phyloP scores from a whole-genome alignment of 2,888 invertebrate genomes.

The Odontocolon sp. region DNA sequence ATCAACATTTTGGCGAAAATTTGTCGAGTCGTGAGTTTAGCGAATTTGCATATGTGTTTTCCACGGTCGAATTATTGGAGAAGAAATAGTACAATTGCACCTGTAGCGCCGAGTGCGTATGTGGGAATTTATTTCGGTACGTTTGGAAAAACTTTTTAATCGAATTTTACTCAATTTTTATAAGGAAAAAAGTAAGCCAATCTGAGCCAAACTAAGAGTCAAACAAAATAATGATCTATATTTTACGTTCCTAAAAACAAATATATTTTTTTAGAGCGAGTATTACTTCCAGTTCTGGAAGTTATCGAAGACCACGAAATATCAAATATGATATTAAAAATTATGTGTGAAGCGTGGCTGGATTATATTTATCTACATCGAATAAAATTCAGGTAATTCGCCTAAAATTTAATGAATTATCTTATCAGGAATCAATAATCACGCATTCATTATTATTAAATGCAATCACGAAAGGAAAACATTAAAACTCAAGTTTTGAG shows the following conservation, averaged over 20 bases:
- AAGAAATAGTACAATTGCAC: constrained; percentile 79
- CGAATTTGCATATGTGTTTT: constrained; percentile 91
- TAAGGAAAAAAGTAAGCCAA: too few relatives aligned
- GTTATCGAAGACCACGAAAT: constrained; percentile 89
- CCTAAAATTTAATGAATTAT: too few relatives aligned
- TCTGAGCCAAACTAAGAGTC: too few relatives aligned
- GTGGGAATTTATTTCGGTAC: constrained; percentile 89
- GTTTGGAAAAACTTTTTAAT: too few relatives aligned
- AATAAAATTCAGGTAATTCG: constrained; percentile 87
- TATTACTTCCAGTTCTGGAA: constrained; percentile 89
- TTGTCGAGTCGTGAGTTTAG: constrained; percentile 89
- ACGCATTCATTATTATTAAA: too few relatives aligned
- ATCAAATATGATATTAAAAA: constrained; percentile 89
- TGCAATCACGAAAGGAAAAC: too few relatives aligned
- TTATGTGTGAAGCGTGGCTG: constrained; percentile 94
- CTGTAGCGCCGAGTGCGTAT: constrained; percentile 84
- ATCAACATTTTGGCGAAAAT: constrained; percentile 87
- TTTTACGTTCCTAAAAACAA: background rate
- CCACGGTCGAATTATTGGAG: constrained; percentile 88
- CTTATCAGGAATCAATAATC: too few relatives aligned
- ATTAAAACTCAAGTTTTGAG: too few relatives aligned
- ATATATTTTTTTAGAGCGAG: constrained; percentile 83
- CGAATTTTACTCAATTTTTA: too few relatives aligned
- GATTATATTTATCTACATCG: constrained; percentile 92
- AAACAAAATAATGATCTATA: background rate